Evolutionary conservation across 2,797 vertebrate species (phyloP).

Genomic region (Peromyscus eremicus): DNA sequence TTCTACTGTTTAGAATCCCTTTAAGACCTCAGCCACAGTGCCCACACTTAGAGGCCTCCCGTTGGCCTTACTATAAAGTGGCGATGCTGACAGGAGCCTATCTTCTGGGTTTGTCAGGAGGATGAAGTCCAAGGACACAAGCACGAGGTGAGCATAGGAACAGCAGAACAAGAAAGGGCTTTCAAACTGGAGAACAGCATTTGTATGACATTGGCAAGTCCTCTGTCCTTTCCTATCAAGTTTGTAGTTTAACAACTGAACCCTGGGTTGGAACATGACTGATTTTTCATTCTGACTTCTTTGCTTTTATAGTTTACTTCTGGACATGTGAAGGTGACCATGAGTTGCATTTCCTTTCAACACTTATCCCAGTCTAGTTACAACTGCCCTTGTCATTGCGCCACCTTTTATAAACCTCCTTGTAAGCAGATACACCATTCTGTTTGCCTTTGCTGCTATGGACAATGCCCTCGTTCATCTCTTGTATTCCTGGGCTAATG

Average conservation of each 20-base stretch:
- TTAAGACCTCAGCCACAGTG: not conserved
- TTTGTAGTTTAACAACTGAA: not conserved
- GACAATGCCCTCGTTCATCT: fast-evolving
- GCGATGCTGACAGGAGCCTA: not conserved
- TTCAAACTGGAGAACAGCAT: not conserved
- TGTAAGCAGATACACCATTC: not conserved
- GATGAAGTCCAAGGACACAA: not conserved
- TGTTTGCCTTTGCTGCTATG: not conserved
- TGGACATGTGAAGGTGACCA: fast-evolving
- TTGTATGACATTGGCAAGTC: fast-evolving
- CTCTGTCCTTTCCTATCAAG: not conserved
- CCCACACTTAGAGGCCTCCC: not conserved
- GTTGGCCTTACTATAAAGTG: not conserved
- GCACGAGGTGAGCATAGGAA: not conserved
- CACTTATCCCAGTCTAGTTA: no score
- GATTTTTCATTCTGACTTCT: not conserved
- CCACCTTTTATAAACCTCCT: not conserved
- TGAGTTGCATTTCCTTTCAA: not conserved
- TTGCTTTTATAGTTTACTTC: not conserved
- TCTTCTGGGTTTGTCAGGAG: no score
- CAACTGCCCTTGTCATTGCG: fast-evolving
- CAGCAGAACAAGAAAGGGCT: not conserved
- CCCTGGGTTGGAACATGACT: not conserved
- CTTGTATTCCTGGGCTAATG: not conserved
- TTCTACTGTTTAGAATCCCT: not conserved